A percentile compares a stretch with the other conserved stretches of the same genome.
Conservation (phyloP, 2,888 invertebrate genomes). For the Chamaedrilus cognettii region DNA sequence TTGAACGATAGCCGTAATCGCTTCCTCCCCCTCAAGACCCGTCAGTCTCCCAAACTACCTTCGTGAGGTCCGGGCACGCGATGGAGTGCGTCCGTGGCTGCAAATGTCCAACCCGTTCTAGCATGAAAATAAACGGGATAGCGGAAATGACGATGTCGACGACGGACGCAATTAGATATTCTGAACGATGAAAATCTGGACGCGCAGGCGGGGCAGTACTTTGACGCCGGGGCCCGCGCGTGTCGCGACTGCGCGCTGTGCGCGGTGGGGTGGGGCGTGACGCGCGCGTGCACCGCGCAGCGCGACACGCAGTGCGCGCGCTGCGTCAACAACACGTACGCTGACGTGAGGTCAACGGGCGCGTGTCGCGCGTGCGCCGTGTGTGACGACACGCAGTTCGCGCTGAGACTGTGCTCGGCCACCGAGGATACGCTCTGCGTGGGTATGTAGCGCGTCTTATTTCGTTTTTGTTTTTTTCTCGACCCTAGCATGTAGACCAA, state of each 20-base stretch:
- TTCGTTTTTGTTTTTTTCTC: too few species aligned
- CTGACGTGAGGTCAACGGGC: neutral
- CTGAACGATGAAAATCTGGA: too few species aligned
- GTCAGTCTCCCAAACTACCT: too few species aligned
- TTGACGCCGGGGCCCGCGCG: neutral
- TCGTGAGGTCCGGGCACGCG: too few species aligned
- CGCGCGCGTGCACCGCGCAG: neutral
- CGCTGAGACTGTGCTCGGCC: neutral
- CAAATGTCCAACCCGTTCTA: too few species aligned
- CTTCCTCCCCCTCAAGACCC: too few species aligned
- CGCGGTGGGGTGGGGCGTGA: neutral
- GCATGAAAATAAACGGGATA: too few species aligned
- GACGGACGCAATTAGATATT: too few species aligned
- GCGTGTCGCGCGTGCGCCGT: neutral
- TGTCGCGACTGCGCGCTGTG: neutral
- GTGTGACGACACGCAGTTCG: neutral
- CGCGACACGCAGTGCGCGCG: neutral
- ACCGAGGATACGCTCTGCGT: neutral
- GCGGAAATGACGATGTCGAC: too few species aligned
- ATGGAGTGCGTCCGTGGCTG: too few species aligned
- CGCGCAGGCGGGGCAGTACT: conserved; percentile 1
- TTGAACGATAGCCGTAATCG: too few species aligned
- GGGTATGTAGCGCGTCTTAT: neutral
- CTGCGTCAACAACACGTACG: neutral
- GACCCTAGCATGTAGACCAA: too few species aligned